Evolutionary conservation across 2,888 invertebrate species (phyloP).

Genomic region (Timandra comae): DNA sequence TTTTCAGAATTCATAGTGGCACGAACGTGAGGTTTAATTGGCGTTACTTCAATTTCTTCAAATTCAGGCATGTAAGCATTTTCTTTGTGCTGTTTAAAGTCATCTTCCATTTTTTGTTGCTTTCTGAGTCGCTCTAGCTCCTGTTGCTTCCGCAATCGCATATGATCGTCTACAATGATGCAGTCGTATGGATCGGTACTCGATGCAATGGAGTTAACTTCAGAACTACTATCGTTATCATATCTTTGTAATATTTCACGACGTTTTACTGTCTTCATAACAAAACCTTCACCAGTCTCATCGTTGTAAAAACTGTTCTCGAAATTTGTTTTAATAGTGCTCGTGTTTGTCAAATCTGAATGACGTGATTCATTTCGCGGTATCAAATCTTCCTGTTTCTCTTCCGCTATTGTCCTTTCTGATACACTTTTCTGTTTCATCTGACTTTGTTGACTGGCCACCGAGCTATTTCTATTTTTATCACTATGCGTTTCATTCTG

Average conservation of each 20-base stretch:
- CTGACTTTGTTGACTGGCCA: conserved; percentile 49
- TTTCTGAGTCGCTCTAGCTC: conserved; percentile 66
- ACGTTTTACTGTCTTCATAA: conserved; percentile 84
- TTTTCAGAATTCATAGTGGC: conserved; percentile 63
- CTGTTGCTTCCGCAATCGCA: conserved; percentile 72
- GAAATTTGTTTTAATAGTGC: conserved; percentile 73
- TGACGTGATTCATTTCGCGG: conserved; percentile 66
- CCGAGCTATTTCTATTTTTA: conserved; percentile 40
- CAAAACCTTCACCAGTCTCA: conserved; percentile 79
- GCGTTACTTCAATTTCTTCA: conserved; percentile 70
- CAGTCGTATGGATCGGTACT: conserved; percentile 87
- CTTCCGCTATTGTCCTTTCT: conserved; percentile 63
- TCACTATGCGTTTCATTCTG: conserved; percentile 59
- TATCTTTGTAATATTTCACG: conserved; percentile 85
- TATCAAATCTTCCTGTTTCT: conserved; percentile 59
- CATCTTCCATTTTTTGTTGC: conserved; percentile 51
- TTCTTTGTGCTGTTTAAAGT: conserved; percentile 62
- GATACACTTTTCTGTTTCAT: conserved; percentile 64
- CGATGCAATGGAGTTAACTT: conserved; percentile 79
- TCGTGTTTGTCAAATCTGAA: conserved; percentile 67
- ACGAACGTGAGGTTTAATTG: conserved; percentile 67
- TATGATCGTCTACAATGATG: conserved; percentile 89
- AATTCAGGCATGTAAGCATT: conserved; percentile 68
- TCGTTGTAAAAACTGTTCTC: conserved; percentile 82
- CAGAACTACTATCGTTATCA: conserved; percentile 80